A percentile compares a stretch with the other conserved stretches of the same genome.
Conservation (phyloP, 92 coral and sea anemone genomes). For the Hydrozoanthus gracilis region DNA sequence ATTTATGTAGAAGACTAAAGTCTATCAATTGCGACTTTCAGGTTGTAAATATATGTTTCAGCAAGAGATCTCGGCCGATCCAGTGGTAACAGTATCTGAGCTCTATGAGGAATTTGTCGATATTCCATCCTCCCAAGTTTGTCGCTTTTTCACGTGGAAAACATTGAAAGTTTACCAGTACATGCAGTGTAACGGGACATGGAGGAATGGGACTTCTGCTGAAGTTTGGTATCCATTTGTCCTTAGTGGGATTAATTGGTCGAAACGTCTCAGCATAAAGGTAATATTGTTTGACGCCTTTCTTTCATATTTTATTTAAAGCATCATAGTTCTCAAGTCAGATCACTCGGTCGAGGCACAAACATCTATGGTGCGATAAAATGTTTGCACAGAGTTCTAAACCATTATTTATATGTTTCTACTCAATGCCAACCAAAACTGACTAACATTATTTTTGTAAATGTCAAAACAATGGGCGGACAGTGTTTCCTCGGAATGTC, state of each 20-base stretch:
- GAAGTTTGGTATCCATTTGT: slow-evolving; percentile 37
- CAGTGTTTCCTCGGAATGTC: too few relatives aligned
- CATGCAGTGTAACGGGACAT: slow-evolving; percentile 19
- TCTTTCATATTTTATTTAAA: too few relatives aligned
- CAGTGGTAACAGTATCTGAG: neutral
- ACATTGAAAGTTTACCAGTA: slow-evolving; percentile 4
- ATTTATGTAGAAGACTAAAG: neutral
- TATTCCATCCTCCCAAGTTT: neutral
- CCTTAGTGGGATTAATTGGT: slow-evolving; percentile 1
- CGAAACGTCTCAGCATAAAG: slow-evolving; percentile 23
- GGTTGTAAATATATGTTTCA: slow-evolving; percentile 22
- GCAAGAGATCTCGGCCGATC: slow-evolving; percentile 1
- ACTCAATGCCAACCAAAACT: too few relatives aligned
- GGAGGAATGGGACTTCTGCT: slow-evolving; percentile 11
- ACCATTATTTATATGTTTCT: too few relatives aligned
- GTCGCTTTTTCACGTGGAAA: slow-evolving; percentile 24
- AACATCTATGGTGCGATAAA: too few relatives aligned
- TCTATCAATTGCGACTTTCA: neutral
- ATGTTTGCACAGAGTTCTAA: too few relatives aligned
- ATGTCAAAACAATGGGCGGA: too few relatives aligned
- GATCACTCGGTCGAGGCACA: too few relatives aligned
- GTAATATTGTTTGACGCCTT: neutral
- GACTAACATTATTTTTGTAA: too few relatives aligned
- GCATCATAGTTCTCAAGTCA: too few relatives aligned
- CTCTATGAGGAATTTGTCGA: neutral